Conservation (phyloP, 2,888 invertebrate genomes). For the Micoletzkya japonica region DNA sequence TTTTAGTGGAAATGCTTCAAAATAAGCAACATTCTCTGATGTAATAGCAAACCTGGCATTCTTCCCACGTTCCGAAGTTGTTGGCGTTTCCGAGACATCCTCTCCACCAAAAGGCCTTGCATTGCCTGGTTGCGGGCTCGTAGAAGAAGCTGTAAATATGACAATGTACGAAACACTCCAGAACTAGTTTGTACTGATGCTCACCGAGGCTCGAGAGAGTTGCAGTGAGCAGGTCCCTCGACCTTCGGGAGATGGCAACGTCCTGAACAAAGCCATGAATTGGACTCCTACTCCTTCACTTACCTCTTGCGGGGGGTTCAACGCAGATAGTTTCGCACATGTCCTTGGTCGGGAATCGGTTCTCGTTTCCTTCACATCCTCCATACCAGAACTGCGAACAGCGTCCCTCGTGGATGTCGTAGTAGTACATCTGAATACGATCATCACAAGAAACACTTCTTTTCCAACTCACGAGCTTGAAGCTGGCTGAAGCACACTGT, state of each 20-base stretch:
- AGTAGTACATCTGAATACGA: constrained; percentile 75
- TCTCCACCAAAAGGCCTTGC: constrained; percentile 63
- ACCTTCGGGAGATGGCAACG: constrained; percentile 61
- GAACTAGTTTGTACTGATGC: not conserved
- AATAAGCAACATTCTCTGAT: not conserved
- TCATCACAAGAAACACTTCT: not conserved
- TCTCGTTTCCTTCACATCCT: constrained; percentile 87
- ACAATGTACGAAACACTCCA: not conserved
- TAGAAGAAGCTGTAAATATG: constrained; percentile 48
- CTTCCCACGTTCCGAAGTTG: constrained; percentile 60
- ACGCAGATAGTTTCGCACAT: constrained; percentile 60
- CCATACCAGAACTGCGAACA: constrained; percentile 82
- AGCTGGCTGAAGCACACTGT: constrained; percentile 53
- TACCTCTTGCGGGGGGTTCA: constrained; percentile 54
- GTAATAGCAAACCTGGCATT: constrained; percentile 40
- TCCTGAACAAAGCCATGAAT: constrained; percentile 33
- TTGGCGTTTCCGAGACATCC: constrained; percentile 62
- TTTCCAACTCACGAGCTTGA: constrained; percentile 45
- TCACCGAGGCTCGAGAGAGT: constrained; percentile 46
- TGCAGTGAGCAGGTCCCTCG: constrained; percentile 59
- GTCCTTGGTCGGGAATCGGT: constrained; percentile 65
- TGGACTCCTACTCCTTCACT: not conserved
- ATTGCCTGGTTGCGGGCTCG: constrained; percentile 55
- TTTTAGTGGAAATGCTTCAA: too few species aligned
- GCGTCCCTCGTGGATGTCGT: constrained; percentile 73